These are phyloP conservation scores for Rhinichthys klamathensis DNA, from an alignment of 2,113 vertebrate species.

Conservation along the genomic window DNA sequence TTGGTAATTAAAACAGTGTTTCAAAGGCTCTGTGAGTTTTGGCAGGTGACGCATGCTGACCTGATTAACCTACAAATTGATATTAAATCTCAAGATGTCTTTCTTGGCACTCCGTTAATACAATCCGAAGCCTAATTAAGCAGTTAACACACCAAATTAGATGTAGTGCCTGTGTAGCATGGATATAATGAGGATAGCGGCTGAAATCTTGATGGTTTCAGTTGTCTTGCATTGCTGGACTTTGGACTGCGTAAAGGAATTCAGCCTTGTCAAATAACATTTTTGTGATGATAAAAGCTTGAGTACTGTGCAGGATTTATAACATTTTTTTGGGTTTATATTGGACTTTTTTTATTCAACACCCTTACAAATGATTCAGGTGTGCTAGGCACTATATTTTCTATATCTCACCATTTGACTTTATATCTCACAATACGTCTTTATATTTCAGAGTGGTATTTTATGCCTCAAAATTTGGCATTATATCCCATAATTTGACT, in stretches of 20 bases:
- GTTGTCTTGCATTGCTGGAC: neutral
- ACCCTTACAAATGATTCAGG: no score
- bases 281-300: neutral
- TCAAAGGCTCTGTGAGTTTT: conserved; percentile 59
- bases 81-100: conserved; percentile 70
- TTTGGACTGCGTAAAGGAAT: neutral
- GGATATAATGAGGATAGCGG: conserved; percentile 50
- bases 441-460: neutral
- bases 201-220: conserved; percentile 17
- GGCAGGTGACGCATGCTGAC: conserved; percentile 71
- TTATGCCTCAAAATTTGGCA: neutral
- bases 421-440: neutral
- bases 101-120: conserved; percentile 64
- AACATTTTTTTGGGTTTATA: neutral
- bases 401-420: neutral
- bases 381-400: no score
- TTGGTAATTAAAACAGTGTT: conserved; percentile 65
- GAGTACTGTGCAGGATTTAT: neutral
- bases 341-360: no score
- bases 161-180: conserved; percentile 61
- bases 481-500: neutral
- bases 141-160: conserved; percentile 70
- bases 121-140: conserved; percentile 73
- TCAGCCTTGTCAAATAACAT: neutral
- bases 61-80: conserved; percentile 77